These are phyloP conservation scores for Isurus oxyrinchus DNA, from an alignment of 2,113 vertebrate species.

Conservation along the genomic window DNA sequence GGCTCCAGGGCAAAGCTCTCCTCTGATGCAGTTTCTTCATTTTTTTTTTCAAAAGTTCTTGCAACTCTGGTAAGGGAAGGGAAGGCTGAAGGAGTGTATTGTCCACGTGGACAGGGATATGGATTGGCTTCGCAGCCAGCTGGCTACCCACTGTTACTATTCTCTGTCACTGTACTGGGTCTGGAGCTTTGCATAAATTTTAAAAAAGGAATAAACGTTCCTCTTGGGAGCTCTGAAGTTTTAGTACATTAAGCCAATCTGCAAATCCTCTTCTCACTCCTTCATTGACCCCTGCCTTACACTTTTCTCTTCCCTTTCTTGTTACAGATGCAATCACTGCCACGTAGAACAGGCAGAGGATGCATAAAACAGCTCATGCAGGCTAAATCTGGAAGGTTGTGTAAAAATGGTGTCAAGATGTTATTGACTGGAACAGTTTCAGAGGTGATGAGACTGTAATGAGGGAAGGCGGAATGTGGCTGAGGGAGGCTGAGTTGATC, in stretches of 20 bases:
- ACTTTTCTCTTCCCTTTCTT: not conserved
- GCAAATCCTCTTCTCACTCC: not conserved
- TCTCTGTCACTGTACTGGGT: not conserved
- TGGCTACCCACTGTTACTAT: not conserved
- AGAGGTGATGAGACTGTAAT: too few species aligned
- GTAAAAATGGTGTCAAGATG: not conserved
- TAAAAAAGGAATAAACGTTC: not conserved
- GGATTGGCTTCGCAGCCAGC: not conserved
- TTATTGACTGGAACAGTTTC: not conserved
- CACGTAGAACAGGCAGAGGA: not conserved
- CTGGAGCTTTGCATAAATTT: not conserved
- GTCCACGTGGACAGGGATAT: not conserved
- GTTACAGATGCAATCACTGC: not conserved
- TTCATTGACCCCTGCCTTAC: not conserved
- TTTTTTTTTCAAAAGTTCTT: not conserved
- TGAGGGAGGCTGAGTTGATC: not conserved
- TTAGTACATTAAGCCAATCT: not conserved
- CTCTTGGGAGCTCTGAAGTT: not conserved
- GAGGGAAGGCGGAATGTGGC: too few species aligned
- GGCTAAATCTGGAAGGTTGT: not conserved
- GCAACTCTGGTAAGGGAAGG: not conserved
- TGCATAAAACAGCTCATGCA: too few species aligned
- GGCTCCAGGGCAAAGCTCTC: not conserved
- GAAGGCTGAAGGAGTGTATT: not conserved
- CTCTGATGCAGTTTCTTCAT: not conserved